A percentile compares a stretch with the other conserved stretches of the same genome.
These are phyloP conservation scores for Campoletis sonorensis DNA, from an alignment of 1,140 invertebrate genomes.

Conservation along the genomic window DNA sequence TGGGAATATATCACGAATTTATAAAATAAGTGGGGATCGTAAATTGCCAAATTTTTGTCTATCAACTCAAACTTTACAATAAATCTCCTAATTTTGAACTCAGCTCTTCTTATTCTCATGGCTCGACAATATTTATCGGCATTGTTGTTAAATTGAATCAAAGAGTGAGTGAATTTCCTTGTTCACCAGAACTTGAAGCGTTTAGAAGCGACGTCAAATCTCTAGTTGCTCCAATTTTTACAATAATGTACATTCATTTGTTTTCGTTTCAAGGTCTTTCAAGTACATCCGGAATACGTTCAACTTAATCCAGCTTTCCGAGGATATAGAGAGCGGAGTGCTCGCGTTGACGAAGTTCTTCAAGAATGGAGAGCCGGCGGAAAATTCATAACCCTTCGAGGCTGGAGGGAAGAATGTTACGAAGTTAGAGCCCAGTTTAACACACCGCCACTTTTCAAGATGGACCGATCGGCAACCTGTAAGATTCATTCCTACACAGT, in stretches of 20 bases:
- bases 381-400: conserved; percentile 85
- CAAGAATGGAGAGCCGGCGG: conserved; percentile 80
- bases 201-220: no score
- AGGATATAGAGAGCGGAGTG: conserved; percentile 88
- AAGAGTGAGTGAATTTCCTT: no score
- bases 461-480: conserved; percentile 95
- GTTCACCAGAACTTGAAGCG: no score
- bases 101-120: no score
- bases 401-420: conserved; percentile 95
- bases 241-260: neutral
- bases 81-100: no score
- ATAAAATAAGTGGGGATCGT: no score
- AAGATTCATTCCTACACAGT: conserved; percentile 61
- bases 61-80: no score
- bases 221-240: no score
- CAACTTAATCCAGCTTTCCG: conserved; percentile 90
- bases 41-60: no score
- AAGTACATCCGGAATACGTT: conserved; percentile 83
- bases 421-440: conserved; percentile 86
- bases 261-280: conserved; percentile 80
- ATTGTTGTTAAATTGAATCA: no score
- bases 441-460: conserved; percentile 86
- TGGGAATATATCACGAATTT: no score
- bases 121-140: no score
- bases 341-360: conserved; percentile 87